Evolutionary conservation across 2,113 vertebrate species (phyloP).

Genomic region (Anser cygnoides): DNA sequence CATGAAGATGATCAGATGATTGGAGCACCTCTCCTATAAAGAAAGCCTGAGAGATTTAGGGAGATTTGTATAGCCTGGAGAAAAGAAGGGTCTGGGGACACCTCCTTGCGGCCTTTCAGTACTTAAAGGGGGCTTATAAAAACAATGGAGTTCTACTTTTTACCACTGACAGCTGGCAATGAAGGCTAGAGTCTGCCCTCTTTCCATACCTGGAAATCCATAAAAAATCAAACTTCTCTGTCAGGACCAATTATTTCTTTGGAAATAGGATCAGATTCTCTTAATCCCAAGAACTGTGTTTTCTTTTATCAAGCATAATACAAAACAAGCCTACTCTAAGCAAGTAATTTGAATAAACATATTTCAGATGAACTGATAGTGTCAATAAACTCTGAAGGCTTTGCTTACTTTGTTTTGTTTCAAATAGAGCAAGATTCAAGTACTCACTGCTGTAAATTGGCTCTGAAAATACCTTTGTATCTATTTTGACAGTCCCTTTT

Average conservation of each 20-base stretch:
- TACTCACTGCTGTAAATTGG: not conserved
- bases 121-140: too few relatives aligned
- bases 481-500: slow-evolving; percentile 39
- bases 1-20: too few relatives aligned
- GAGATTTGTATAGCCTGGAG: too few relatives aligned
- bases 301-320: not conserved
- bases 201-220: not conserved
- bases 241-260: not conserved
- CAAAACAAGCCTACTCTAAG: not conserved
- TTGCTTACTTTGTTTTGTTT: slow-evolving; percentile 5
- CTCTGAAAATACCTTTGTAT: not conserved
- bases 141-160: too few relatives aligned
- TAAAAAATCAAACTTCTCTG: not conserved
- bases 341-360: slow-evolving; percentile 2
- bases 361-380: not conserved
- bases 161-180: not conserved
- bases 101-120: too few relatives aligned
- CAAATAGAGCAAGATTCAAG: not conserved
- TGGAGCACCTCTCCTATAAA: too few relatives aligned
- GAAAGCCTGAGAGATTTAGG: too few relatives aligned
- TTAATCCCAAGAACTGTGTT: not conserved
- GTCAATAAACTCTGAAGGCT: not conserved
- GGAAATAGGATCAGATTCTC: not conserved
- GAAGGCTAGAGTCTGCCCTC: rapidly evolving
- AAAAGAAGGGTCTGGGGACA: too few relatives aligned